These are phyloP conservation scores for Margarornis squamiger DNA, from an alignment of 2,797 vertebrate species.

Conservation along the genomic window DNA sequence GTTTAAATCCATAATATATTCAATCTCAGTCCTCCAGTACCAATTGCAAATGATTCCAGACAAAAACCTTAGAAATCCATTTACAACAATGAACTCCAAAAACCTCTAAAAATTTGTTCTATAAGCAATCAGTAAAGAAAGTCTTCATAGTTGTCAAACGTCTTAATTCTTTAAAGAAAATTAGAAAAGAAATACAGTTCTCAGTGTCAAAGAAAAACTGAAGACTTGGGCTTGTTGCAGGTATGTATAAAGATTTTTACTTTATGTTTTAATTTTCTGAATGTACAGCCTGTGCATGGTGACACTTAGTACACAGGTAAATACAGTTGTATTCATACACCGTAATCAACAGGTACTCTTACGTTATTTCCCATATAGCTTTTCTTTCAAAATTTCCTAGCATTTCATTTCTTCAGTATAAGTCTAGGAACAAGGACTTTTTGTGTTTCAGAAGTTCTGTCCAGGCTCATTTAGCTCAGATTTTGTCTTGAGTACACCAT, in stretches of 20 bases:
- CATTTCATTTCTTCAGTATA: neutral
- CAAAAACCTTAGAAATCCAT: neutral
- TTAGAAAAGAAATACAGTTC: neutral
- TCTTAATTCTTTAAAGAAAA: neutral
- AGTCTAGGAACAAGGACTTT: neutral
- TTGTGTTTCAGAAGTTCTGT: neutral
- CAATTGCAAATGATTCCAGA: neutral
- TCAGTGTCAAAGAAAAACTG: neutral
- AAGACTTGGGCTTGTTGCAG: neutral
- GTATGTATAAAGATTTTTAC: neutral
- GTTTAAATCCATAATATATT: neutral
- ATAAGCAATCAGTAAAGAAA: neutral
- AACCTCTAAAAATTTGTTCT: neutral
- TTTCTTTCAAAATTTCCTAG: neutral
- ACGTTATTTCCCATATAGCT: neutral
- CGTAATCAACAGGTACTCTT: fast-evolving
- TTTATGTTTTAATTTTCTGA: neutral
- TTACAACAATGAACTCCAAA: neutral
- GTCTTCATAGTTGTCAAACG: neutral
- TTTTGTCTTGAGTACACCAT: neutral
- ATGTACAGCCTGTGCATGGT: neutral
- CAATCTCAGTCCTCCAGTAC: neutral
- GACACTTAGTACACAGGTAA: neutral
- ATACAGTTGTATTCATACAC: neutral
- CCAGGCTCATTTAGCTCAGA: neutral